Base-by-base conservation (phyloP, 2,888 invertebrate species). In the Leucophenga montana region DNA sequence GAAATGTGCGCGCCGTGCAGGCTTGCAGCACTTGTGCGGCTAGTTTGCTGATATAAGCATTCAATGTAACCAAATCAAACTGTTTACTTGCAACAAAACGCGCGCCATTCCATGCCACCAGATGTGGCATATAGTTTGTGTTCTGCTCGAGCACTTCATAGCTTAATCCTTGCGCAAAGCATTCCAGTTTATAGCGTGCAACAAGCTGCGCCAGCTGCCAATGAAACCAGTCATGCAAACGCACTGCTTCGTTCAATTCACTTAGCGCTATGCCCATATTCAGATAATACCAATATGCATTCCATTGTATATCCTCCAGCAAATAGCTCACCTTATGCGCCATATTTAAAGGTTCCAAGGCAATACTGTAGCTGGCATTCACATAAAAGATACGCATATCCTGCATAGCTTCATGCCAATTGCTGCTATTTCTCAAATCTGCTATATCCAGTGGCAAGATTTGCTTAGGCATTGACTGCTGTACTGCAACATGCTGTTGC, bases 101-200 rank as follows among this genome's bases (percentile, higher is more conserved):
- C 92, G 92, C 61, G 92, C 92, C 0, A 89, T 88, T 74, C 87
- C 82, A 71, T 8, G 66, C 71, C 50, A 69, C n/a, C 5, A 53
- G 8, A 1, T 59, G 22, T 8, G 0, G 0, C 4, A 0, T 5
- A 18, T 33, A 31, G 14, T 18, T 6, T n/a, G 9, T 0, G 1
- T 6, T 11, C 3, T 0, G 20, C 0, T 11, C 3, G 14, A 57
- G n/a, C 6, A 11, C 14, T 16, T 59, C 72, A 65, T 78, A 73
- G 0, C 66, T 1, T 59, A 71, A 2, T 33, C 67, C 22, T 83
- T 93, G 92, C 14, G 92, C 91, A 59, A 94, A 88, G 82, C 94
- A 92, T 84, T 94, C 94, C 87, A 94, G 90, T 81, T 94, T 92
- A 86, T 94, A 94, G 91, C 92, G 92, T 67, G 92, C 90, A 68